Base-by-base conservation (phyloP, 2,797 vertebrate genomes). In the Chelon labrosus region DNA sequence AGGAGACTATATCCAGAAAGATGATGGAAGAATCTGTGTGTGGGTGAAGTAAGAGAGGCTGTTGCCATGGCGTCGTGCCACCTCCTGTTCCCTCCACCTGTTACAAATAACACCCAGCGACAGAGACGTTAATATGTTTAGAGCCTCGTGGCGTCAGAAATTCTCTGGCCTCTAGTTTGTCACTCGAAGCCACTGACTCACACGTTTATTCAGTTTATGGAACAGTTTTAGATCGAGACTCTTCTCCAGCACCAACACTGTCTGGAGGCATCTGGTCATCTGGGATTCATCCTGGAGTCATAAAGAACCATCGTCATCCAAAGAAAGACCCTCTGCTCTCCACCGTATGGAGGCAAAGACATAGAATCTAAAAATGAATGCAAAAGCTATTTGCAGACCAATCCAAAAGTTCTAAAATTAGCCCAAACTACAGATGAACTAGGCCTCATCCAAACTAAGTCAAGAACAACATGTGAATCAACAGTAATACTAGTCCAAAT, bases 31-130 rank as follows among this genome's bases (percentile, higher is more conserved):
- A 46, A 19, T 79, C 60, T 63, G 52, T 60, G 72, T 53, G 51
- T 49, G 77, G 64, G 75, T 42, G 79, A 61, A 42, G 35, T 13
- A 56, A 54, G 59, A 78, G 73, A 76, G 62, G 6, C 81, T 62
- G 87, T 89, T 89, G 83, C 85, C 83, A 89, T 85, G 87, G 83
- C 67, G 31, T 77, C 13, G 61, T 60, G 76, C 83, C 75, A 78
- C 83, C 79, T 86, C 72, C 84, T 83, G 79, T 54, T 84, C 54
- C 79, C 76, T 69, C 84, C 83, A 80, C 76, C 80, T 82, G 87
- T 63, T 83, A 46, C 46, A 77, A 63, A 64, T 10, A 44, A 60
- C 51, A 74, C 68, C 42, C 6, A 35, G 59, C 13, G 14, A 52
- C 12, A 5, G 31, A 77, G 63, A 35, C 52, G 47, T 22, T 3